Evolutionary conservation across 2,888 invertebrate species (phyloP).

Genomic region (Heliconius ismenius): DNA sequence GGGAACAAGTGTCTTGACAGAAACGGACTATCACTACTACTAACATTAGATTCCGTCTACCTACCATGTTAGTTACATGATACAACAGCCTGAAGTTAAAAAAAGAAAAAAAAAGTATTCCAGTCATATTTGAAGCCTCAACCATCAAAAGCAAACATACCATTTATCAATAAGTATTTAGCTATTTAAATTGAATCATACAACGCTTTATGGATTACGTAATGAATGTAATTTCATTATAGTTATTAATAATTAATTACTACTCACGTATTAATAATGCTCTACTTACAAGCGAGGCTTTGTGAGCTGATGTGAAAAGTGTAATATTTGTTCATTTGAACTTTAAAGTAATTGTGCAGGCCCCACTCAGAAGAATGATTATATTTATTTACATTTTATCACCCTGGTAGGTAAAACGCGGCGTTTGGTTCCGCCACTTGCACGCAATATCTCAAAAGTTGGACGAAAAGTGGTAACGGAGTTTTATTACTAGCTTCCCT

Average conservation of each 20-base stretch:
- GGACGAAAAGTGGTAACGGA: too few relatives aligned
- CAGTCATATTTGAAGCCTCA: background rate
- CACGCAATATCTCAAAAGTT: too few relatives aligned
- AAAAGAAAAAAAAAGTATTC: background rate
- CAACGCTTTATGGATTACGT: background rate
- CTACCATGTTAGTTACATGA: too few relatives aligned
- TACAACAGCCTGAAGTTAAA: background rate
- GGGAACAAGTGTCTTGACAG: too few relatives aligned
- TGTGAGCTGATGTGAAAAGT: background rate
- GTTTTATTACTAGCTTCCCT: too few relatives aligned
- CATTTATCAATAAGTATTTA: background rate
- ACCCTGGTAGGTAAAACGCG: too few relatives aligned
- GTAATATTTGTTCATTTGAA: background rate
- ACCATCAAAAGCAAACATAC: background rate
- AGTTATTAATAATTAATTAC: conserved; percentile 4
- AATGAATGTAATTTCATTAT: background rate
- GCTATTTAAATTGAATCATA: background rate
- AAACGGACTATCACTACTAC: too few relatives aligned
- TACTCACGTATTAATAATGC: background rate
- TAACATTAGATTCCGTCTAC: background rate
- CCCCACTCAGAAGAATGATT: background rate
- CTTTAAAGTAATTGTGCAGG: background rate
- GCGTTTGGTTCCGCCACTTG: too few relatives aligned
- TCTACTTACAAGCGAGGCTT: background rate
- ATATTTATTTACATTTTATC: too few relatives aligned